Base-by-base conservation (phyloP, 2,113 vertebrate species). In the Anthoscopus minutus region DNA sequence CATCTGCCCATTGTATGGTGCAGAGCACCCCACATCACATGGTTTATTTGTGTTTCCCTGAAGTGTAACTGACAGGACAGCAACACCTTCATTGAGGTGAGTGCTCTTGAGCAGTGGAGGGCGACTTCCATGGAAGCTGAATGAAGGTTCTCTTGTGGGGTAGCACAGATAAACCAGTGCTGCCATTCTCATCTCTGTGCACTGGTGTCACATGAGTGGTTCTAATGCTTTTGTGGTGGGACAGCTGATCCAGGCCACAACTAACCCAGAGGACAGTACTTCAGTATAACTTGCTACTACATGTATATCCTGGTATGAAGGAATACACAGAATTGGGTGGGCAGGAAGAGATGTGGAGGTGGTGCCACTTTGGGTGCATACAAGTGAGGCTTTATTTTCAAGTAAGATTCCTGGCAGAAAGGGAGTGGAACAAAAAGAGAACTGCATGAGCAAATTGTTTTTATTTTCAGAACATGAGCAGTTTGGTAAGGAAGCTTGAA, bases 1-100 rank as follows among this genome's bases (percentile, higher is more conserved):
- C 0, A 1, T 70, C 40, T 81, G 33, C 20, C 47, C 35, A 3
- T 16, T 1, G 4, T 23, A 11, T 25, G 21, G n/a, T 48, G 35
- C 72, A 70, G 54, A 90, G 54, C 28, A 23, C 28, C 53, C 31
- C 40, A 21, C 20, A 64, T 69, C 57, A 23, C 19, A 0, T 42
- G 65, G 73, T 64, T 81, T 57, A 33, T 61, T 45, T 51, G 53
- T 81, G 44, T n/a, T 91, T 64, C 47, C 35, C 15, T 48, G n/a
- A 30, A 47, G 24, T 30, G 18, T 72, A 38, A 33, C 73, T 54
- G 50, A 10, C 53, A 30, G 10, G 37, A 38, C 40, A 81, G 69
- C 83, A 79, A 37, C 48, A 66, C 20, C 8, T 48, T 79, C 53
- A n/a, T n/a, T 53, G 30, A 44, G 27, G 21, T 5, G 4, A 56